phyloP scores from a whole-genome alignment of 2,113 vertebrate genomes.

The Garra rufa region DNA sequence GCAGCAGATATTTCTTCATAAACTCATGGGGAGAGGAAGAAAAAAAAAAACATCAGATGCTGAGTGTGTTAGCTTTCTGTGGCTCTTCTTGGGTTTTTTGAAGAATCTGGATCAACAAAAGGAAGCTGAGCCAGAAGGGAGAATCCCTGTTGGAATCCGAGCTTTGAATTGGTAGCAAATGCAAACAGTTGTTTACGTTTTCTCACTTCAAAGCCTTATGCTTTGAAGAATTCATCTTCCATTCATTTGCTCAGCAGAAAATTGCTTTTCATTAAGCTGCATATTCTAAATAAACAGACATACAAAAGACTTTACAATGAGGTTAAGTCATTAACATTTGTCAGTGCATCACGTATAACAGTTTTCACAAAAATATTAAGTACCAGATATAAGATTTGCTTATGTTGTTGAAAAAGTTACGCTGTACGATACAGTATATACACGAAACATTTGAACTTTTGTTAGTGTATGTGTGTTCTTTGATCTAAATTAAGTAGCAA shows the following conservation, averaged over 20 bases:
- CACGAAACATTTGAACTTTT: no score
- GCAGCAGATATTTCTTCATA: slow-evolving; percentile 26
- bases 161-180: slow-evolving; percentile 31
- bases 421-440: no score
- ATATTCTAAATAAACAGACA: not conserved
- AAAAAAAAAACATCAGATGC: slow-evolving; percentile 69
- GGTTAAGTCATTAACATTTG: not conserved
- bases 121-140: slow-evolving; percentile 6
- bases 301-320: not conserved
- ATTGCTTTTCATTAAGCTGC: not conserved
- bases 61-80: slow-evolving; percentile 50
- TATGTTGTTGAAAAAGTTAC: no score
- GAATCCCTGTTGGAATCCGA: slow-evolving; percentile 28
- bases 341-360: not conserved
- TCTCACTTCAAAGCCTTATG: slow-evolving; percentile 21
- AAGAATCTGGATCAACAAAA: slow-evolving; percentile 41
- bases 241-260: slow-evolving; percentile 22
- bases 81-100: slow-evolving; percentile 18
- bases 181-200: slow-evolving; percentile 42
- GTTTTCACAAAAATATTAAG: no score
- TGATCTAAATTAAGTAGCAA: no score
- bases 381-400: no score
- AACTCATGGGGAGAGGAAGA: slow-evolving; percentile 12
- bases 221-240: not conserved
- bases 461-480: no score